Base-by-base conservation (phyloP, 2,888 invertebrate genomes). In the Xestoiulus laeticollis region DNA sequence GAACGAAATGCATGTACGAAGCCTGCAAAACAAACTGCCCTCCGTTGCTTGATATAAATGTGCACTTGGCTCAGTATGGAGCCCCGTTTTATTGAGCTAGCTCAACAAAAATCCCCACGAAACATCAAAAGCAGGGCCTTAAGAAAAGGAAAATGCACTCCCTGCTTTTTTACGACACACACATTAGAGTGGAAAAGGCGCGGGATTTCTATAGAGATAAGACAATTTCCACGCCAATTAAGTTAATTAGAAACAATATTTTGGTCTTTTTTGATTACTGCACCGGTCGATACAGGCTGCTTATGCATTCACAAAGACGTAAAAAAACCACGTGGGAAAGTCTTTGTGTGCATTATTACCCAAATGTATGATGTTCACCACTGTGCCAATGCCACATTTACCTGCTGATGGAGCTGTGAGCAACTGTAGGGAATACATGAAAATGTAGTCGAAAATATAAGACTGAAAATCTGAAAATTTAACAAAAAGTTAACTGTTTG, bases 201-300 rank as follows among this genome's bases (percentile, higher is more conserved):
- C n/a, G 59, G 59, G 59, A 59, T 59, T 59, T 59, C 59, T 59
- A 16, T 22, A n/a, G n/a, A 22, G 59, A 59, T 59, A 59, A 59
- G 59, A 59, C 59, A 22, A 59, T 59, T 59, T 59, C 59, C 59
- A 59, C 22, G 59, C 59, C 59, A 59, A 59, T 59, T 59, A 59
- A 12, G 22, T 59, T 59, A 59, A 59, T 59, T 59, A 59, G 22
- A 59, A 22, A 59, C 59, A 59, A 22, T 59, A 59, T 59, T 59
- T 53, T 53, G 19, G 16, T 53, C 16, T n/a, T 59, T 59, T 59
- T 19, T 59, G 59, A 59, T 22, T 22, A 59, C 22, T 6, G 59
- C 59, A 22, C 22, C 59, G 59, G 59, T 59, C 59, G 59, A 59
- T 59, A 59, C n/a, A 59, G 4, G 59, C 59, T 59, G n/a, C 59